phyloP scores from a whole-genome alignment of 2,797 vertebrate genomes.

The Sebastiscus tertius region DNA sequence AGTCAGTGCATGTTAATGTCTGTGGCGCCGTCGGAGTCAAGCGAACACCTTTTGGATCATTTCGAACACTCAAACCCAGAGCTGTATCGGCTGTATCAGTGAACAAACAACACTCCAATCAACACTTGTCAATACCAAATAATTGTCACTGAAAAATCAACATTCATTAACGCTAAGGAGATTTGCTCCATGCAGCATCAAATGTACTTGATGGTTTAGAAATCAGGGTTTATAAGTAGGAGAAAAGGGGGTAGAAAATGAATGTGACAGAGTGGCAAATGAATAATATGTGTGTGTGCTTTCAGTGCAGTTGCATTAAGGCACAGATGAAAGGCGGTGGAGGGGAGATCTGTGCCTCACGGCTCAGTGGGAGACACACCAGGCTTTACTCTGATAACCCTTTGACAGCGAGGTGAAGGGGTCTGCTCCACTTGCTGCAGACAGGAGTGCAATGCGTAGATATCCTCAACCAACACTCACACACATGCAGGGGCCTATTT shows the following conservation, averaged over 20 bases:
- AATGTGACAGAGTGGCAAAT: slow-evolving; percentile 20
- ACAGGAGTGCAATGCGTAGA: slow-evolving; percentile 32
- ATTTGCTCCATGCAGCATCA: background rate
- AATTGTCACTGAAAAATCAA: slow-evolving; percentile 32
- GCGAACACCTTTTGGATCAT: background rate
- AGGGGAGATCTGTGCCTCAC: slow-evolving; percentile 34
- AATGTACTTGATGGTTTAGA: background rate
- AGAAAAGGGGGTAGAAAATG: background rate
- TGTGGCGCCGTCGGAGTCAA: background rate
- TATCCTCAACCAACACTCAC: slow-evolving; percentile 3
- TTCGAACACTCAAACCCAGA: background rate
- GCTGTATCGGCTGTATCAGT: background rate
- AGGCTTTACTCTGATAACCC: slow-evolving; percentile 66
- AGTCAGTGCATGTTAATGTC: background rate
- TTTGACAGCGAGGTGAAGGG: slow-evolving; percentile 42
- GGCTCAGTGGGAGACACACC: slow-evolving; percentile 62
- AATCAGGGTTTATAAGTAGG: background rate
- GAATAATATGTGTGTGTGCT: slow-evolving; percentile 13
- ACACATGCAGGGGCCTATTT: slow-evolving; percentile 4
- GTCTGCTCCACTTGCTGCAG: slow-evolving; percentile 23
- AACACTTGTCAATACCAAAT: slow-evolving; percentile 11
- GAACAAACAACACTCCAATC: slow-evolving; percentile 36
- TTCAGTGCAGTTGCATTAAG: slow-evolving; percentile 24
- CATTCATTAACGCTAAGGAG: background rate
- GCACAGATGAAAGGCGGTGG: slow-evolving; percentile 58